Base-by-base conservation (phyloP, 1,140 invertebrate genomes). In the Sitophilus oryzae region DNA sequence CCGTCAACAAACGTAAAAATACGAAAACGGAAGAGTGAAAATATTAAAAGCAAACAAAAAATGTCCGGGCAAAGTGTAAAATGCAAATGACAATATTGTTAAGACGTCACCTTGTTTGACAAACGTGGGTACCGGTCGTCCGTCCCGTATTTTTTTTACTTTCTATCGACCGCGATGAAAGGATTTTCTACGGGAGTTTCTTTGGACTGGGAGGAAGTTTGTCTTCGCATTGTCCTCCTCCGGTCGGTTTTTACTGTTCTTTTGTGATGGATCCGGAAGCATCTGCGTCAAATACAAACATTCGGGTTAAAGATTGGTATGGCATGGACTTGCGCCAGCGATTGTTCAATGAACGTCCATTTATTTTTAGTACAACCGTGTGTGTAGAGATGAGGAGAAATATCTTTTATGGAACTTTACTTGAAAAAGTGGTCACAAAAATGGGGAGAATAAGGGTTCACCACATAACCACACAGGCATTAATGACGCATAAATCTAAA, bases 251-350 rank as follows among this genome's bases (percentile, higher is more conserved):
- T 53, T 46, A 49, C 52, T 48, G 52, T 55, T 49, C 52, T 49
- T 48, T 55, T 55, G 52, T 55, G 19, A 48, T 36, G 21, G 30
- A 48, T 48, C 45, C 44, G 52, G 45, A 55, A 48, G 52, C 52
- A 55, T 55, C 52, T 55, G 52, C 37, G 52, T 55, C 48, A 47
- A 48, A 55, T 49, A 48, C 52, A 55, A 55, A 48, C 46, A 53
- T 34, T 37, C 22, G 46, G 14, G n/a, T 42, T 55, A 19, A 23
- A 6, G 16, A 20, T 10, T 14, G 21, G 41, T 36, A 34, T 4
- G 1, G 14, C 10, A 44, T 11, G 19, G 11, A n/a, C 45, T 41
- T 41, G 25, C 51, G 23, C 51, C 51, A 53, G n/a, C n/a, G n/a
- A n/a, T n/a, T n/a, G n/a, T n/a, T n/a, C n/a, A n/a, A n/a, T n/a